Conservation (phyloP, 2,113 vertebrate species). For the Arothron firmamentum region DNA sequence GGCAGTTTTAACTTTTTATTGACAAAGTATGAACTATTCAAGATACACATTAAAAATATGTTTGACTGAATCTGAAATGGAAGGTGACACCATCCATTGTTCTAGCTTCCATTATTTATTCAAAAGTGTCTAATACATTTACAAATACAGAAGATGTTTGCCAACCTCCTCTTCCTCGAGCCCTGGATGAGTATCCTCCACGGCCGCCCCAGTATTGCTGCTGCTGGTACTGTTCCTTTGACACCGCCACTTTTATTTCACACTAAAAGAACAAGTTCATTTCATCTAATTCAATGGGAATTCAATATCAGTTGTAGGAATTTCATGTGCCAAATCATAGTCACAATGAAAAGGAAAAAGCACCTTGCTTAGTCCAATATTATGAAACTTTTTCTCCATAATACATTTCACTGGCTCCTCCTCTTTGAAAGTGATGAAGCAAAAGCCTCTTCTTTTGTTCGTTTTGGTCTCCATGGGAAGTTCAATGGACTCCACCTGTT, state of each 20-base stretch:
- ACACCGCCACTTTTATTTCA: conserved; percentile 99
- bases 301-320: neutral
- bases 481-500: conserved; percentile 93
- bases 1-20: too few species aligned
- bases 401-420: conserved; percentile 96
- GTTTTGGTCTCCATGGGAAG: conserved; percentile 99
- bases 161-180: conserved; percentile 85
- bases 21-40: too few species aligned
- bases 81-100: too few species aligned
- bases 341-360: neutral
- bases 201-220: conserved; percentile 95
- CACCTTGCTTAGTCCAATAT: conserved; percentile 98
- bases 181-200: conserved; percentile 86
- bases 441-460: conserved; percentile 98
- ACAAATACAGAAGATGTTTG: neutral
- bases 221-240: conserved; percentile 97
- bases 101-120: too few species aligned
- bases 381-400: conserved; percentile 99
- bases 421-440: conserved; percentile 97
- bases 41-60: too few species aligned
- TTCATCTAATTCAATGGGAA: neutral
- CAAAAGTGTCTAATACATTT: too few species aligned
- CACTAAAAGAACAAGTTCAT: conserved; percentile 71
- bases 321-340: neutral
- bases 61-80: too few species aligned